A percentile compares a stretch with the other conserved stretches of the same genome.
Evolutionary conservation across 2,888 invertebrate genomes (phyloP).

Genomic region (Phalangium opilio): DNA sequence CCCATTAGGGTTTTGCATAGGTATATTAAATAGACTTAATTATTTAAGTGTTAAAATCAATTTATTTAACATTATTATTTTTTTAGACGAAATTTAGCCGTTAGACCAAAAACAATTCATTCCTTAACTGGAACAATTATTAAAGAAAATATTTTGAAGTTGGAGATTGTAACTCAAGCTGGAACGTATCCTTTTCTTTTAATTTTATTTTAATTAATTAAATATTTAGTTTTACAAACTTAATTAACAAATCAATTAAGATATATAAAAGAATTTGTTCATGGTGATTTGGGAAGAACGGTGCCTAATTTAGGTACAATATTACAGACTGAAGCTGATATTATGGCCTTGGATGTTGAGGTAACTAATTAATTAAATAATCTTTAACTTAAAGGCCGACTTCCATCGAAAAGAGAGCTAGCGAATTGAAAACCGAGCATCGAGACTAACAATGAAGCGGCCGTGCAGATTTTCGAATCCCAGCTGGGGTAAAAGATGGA

Average conservation of each 20-base stretch:
- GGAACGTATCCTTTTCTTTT: constrained; percentile 46
- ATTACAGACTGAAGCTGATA: constrained; percentile 53
- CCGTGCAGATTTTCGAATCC: too few relatives aligned
- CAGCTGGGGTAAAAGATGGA: too few relatives aligned
- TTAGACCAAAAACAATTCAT: constrained; percentile 49
- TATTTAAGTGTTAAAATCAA: not conserved
- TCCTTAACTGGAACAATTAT: constrained; percentile 44
- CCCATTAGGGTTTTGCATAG: constrained; percentile 76
- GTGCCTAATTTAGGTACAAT: constrained; percentile 54
- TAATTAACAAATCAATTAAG: constrained; percentile 16
- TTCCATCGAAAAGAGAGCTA: not conserved
- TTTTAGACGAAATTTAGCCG: constrained; percentile 47
- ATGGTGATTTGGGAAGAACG: constrained; percentile 87
- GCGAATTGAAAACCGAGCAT: too few relatives aligned
- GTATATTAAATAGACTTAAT: constrained; percentile 15
- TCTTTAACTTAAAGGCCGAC: not conserved
- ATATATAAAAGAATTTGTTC: constrained; percentile 93
- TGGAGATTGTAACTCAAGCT: constrained; percentile 64
- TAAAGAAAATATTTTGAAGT: constrained; percentile 38
- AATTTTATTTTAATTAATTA: not conserved
- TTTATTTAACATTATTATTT: not conserved
- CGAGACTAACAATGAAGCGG: too few relatives aligned
- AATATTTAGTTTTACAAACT: too few relatives aligned
- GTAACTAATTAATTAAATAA: constrained; percentile 9
- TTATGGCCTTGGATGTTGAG: constrained; percentile 55